Evolutionary conservation across 2,113 vertebrate genomes (phyloP).

Genomic region (Amphilophus citrinellus): DNA sequence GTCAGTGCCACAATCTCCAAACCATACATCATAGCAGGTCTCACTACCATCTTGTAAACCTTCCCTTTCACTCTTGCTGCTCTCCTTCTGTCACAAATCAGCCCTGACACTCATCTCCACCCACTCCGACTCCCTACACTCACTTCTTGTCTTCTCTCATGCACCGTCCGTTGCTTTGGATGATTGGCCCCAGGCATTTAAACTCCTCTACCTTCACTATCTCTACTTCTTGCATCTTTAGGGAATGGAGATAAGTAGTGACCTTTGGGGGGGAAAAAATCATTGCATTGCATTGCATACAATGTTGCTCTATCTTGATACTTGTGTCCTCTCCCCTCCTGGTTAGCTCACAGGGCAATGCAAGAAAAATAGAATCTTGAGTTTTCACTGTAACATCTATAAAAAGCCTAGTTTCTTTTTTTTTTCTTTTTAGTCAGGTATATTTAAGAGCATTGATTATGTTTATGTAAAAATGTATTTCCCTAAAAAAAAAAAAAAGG

Average conservation of each 20-base stretch:
- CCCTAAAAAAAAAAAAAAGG: neutral
- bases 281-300: neutral
- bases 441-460: neutral
- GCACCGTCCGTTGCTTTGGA: neutral
- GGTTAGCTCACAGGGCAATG: neutral
- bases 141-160: neutral
- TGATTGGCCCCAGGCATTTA: neutral
- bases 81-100: neutral
- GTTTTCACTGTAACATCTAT: neutral
- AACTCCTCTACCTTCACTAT: neutral
- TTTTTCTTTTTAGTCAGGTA: neutral
- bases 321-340: neutral
- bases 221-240: conserved; percentile 2
- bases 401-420: neutral
- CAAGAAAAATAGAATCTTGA: neutral
- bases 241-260: neutral
- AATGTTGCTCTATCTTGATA: neutral
- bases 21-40: neutral
- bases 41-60: conserved; percentile 5
- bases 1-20: neutral
- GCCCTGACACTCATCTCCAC: neutral
- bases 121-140: neutral
- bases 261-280: neutral
- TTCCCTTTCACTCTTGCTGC: neutral
- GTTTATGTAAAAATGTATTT: neutral